Evolutionary conservation across 1,140 invertebrate species (phyloP).

Genomic region (Anadara kagoshimensis): DNA sequence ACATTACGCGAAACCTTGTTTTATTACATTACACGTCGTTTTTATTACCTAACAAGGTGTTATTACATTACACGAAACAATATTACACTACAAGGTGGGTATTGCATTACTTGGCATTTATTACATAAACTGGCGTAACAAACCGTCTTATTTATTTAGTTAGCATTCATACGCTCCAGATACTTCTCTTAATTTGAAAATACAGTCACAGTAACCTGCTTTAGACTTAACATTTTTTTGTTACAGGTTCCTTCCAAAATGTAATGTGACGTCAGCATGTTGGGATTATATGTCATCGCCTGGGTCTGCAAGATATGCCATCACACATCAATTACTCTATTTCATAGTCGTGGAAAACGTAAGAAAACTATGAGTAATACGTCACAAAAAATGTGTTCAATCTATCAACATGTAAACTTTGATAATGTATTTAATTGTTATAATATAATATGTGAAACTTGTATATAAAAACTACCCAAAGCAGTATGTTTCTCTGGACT

Average conservation of each 20-base stretch:
- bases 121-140: too few species aligned
- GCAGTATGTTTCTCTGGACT: too few species aligned
- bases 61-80: too few species aligned
- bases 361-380: constrained; percentile 9
- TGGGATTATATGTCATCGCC: constrained; percentile 45
- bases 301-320: constrained; percentile 36
- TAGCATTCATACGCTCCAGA: too few species aligned
- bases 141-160: too few species aligned
- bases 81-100: too few species aligned
- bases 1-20: too few species aligned
- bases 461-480: too few species aligned
- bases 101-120: too few species aligned
- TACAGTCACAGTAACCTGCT: background rate
- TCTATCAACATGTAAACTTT: background rate
- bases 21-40: too few species aligned
- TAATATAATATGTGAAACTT: background rate
- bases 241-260: constrained; percentile 38
- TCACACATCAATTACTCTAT: constrained; percentile 57
- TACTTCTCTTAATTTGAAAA: too few species aligned
- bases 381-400: background rate
- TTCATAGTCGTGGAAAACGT: constrained; percentile 55
- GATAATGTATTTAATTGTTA: background rate
- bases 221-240: background rate
- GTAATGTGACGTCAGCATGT: constrained; percentile 44
- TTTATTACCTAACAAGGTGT: too few species aligned